Evolutionary conservation across 2,888 invertebrate species (phyloP).

Genomic region (Sepiola atlantica): DNA sequence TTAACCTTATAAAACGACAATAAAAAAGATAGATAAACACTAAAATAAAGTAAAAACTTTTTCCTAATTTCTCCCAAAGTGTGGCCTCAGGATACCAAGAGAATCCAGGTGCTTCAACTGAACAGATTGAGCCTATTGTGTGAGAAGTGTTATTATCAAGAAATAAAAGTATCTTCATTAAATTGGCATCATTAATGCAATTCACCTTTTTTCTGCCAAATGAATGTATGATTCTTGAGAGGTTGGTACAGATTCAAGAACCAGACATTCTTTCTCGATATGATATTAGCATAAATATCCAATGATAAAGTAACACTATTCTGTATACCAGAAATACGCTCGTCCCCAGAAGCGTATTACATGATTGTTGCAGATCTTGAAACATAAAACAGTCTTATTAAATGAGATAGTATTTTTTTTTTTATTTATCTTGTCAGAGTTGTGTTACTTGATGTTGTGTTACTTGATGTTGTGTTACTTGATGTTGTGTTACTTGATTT

Average conservation of each 20-base stretch:
- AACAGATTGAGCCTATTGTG: slow-evolving; percentile 16
- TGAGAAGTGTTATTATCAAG: not conserved
- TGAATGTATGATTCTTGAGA: too few relatives aligned
- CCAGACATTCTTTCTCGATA: not conserved
- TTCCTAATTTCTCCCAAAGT: not conserved
- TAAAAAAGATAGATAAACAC: not conserved
- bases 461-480: too few relatives aligned
- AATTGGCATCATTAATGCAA: not conserved
- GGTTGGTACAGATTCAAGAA: not conserved
- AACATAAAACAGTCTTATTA: not conserved
- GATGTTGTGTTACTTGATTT: too few relatives aligned
- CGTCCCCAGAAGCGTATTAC: not conserved
- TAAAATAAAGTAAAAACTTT: not conserved
- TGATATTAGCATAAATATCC: not conserved
- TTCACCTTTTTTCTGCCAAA: slow-evolving; percentile 14
- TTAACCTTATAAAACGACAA: not conserved
- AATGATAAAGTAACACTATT: not conserved
- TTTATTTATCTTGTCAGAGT: too few relatives aligned
- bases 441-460: too few relatives aligned
- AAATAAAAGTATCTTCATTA: not conserved
- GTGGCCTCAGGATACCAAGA: not conserved
- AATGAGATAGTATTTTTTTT: not conserved
- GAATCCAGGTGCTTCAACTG: not conserved
- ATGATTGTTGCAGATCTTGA: not conserved
- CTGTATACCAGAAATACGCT: not conserved